Percentiles rank a stretch among this genome's conserved stretches.
These are phyloP conservation scores for Brachyptera putata DNA, from an alignment of 2,888 invertebrate genomes.

Conservation along the genomic window DNA sequence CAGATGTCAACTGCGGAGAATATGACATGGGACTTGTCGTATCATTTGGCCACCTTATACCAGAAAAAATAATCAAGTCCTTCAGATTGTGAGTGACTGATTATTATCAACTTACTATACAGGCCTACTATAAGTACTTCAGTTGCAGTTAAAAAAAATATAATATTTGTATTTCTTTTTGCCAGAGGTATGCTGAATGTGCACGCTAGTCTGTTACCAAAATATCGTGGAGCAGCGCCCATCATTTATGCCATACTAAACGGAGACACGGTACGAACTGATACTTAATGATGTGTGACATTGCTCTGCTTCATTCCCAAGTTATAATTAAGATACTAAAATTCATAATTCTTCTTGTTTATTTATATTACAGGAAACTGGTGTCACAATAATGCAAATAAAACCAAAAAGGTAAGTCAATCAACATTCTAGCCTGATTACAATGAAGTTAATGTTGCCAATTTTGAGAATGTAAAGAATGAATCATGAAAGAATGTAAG, in stretches of 20 bases:
- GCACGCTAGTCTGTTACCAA: constrained; percentile 86
- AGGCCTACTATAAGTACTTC: no score
- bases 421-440: neutral
- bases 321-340: no score
- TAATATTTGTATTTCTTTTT: constrained; percentile 37
- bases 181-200: constrained; percentile 87
- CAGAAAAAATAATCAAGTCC: constrained; percentile 63
- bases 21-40: constrained; percentile 88
- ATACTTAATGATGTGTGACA: no score
- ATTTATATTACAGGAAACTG: no score
- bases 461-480: no score
- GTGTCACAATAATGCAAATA: constrained; percentile 84
- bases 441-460: neutral
- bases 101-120: no score
- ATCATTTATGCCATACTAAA: constrained; percentile 79
- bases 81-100: constrained; percentile 80
- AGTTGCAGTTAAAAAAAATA: neutral
- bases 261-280: constrained; percentile 73
- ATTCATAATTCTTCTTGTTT: no score
- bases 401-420: constrained; percentile 57
- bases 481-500: no score
- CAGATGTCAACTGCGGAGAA: constrained; percentile 44
- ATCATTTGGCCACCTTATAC: constrained; percentile 91
- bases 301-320: no score
- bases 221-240: constrained; percentile 92